Conservation (phyloP, 2,888 invertebrate genomes). For the Metalampra italica region DNA sequence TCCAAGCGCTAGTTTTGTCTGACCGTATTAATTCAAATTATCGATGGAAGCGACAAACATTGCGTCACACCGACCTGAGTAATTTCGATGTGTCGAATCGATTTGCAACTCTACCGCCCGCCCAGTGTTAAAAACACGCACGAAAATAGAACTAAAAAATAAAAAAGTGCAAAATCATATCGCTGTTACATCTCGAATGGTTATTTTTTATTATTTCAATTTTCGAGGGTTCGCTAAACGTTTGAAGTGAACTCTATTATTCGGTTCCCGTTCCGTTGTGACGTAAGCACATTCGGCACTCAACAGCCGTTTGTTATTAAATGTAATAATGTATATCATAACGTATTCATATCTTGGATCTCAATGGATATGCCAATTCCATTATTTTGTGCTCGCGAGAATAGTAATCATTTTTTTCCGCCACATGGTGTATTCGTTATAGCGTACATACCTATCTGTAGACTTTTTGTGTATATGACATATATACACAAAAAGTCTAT, state of each 20-base stretch:
- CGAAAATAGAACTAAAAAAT: constrained; percentile 47
- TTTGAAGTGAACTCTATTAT: constrained; percentile 75
- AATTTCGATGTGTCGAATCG: constrained; percentile 43
- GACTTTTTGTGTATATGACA: neutral
- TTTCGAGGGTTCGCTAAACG: constrained; percentile 76
- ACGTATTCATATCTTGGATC: constrained; percentile 73
- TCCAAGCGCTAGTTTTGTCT: neutral
- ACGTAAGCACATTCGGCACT: constrained; percentile 71
- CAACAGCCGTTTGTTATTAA: constrained; percentile 71
- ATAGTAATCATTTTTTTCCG: constrained; percentile 18
- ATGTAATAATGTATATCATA: constrained; percentile 74
- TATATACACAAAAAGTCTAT: too few relatives aligned
- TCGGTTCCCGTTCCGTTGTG: constrained; percentile 59
- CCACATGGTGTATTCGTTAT: constrained; percentile 4
- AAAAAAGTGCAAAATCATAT: constrained; percentile 76
- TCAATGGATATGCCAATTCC: constrained; percentile 67
- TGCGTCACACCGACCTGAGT: constrained; percentile 10
- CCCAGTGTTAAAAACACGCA: constrained; percentile 63
- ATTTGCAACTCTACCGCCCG: constrained; percentile 45
- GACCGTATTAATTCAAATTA: constrained; percentile 9
- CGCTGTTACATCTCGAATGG: constrained; percentile 75
- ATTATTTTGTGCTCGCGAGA: constrained; percentile 36
- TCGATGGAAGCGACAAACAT: constrained; percentile 9
- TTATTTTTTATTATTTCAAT: constrained; percentile 73
- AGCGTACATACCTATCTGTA: constrained; percentile 3